A percentile compares a stretch with the other conserved stretches of the same genome.
phyloP scores from a whole-genome alignment of 2,113 vertebrate species.

The Alectura lathami region DNA sequence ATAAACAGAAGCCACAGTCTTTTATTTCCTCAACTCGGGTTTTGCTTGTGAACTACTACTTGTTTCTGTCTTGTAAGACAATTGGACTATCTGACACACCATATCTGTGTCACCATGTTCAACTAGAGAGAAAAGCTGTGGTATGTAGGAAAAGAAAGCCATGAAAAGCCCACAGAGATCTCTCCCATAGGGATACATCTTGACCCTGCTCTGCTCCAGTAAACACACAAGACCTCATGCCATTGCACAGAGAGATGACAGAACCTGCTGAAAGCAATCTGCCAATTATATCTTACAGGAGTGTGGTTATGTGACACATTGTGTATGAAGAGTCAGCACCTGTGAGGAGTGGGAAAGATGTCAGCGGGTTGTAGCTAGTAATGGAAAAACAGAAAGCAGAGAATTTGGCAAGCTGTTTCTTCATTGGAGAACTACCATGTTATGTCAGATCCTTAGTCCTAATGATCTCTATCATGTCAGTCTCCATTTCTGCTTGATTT shows the following conservation, averaged over 20 bases:
- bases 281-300: neutral
- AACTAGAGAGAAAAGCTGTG: neutral
- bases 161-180: rapidly evolving
- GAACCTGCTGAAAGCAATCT: neutral
- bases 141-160: neutral
- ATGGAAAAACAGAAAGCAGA: neutral
- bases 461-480: rapidly evolving
- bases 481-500: neutral
- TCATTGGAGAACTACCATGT: neutral
- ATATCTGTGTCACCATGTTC: rapidly evolving
- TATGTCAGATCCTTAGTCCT: neutral
- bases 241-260: rapidly evolving
- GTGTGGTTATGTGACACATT: neutral
- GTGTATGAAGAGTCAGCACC: rapidly evolving
- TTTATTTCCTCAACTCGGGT: neutral
- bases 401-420: neutral
- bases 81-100: neutral
- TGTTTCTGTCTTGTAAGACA: neutral
- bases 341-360: rapidly evolving
- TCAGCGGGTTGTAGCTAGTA: neutral
- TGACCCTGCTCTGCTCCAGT: neutral
- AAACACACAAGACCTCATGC: neutral
- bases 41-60: neutral
- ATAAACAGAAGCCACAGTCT: neutral
- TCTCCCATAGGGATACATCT: rapidly evolving